Evolutionary conservation across 2,888 invertebrate genomes (phyloP).

Genomic region (Seira sanloemensis): DNA sequence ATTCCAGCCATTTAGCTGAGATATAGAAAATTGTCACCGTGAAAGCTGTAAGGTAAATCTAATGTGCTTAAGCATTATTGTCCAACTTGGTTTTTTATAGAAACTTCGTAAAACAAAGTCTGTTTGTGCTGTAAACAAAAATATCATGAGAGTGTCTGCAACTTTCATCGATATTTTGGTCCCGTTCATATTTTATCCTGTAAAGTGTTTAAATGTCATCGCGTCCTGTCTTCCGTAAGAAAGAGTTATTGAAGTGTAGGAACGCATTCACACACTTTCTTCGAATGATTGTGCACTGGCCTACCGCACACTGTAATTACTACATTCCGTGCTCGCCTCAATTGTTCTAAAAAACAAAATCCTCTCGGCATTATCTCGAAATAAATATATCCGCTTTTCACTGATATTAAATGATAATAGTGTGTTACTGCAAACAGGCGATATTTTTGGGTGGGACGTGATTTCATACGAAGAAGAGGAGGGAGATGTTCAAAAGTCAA

Average conservation of each 20-base stretch:
- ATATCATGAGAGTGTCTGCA: no score
- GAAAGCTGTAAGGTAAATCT: no score
- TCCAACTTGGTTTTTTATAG: no score
- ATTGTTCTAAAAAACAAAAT: slow-evolving; percentile 34
- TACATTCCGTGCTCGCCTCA: slow-evolving; percentile 52
- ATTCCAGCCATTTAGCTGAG: no score
- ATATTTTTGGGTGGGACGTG: not conserved
- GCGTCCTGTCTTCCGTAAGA: not conserved
- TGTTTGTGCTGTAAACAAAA: no score
- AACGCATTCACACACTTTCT: slow-evolving; percentile 55
- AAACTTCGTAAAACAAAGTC: no score
- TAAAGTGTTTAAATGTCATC: slow-evolving; percentile 13
- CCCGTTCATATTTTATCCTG: not conserved
- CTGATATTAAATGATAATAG: not conserved
- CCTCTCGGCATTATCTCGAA: not conserved
- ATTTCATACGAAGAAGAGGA: no score
- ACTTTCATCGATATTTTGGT: no score
- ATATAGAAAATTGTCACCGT: no score
- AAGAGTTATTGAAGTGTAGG: slow-evolving; percentile 45
- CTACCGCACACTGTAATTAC: slow-evolving; percentile 66
- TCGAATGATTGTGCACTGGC: slow-evolving; percentile 31
- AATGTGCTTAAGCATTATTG: no score
- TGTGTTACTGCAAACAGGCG: not conserved
- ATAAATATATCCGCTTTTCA: not conserved
- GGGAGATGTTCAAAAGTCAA: not conserved